Base-by-base conservation (phyloP, 1,140 invertebrate species). In the Drosophila santomea region DNA sequence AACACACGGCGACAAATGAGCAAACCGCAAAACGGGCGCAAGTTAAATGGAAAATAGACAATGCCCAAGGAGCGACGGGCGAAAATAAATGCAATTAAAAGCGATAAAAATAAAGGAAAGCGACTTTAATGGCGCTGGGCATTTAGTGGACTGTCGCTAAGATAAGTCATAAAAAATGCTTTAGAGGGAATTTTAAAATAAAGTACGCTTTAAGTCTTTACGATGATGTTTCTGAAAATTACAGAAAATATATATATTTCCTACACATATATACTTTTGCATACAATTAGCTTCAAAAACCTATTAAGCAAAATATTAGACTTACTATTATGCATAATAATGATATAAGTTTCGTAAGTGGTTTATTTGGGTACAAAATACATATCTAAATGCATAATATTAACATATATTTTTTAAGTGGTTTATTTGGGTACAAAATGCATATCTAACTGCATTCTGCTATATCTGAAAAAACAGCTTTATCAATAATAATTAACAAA, bases 31-130 rank as follows among this genome's bases (percentile, higher is more conserved):
- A 66, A 43, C 41, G 44, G 41, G 50, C 12, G 64, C 28, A 36
- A 43, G 23, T 5, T 23, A 56, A 35, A 39, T 58, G 10, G 20
- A 51, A 11, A 20, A 73, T 63, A 63, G 52, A 73, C 67, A 83
- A 75, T 72, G 36, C 20, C 69, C 38, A 66, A 57, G 67, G 23
- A 60, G 56, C 47, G 23, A 48, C 48, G 52, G 14, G 47, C 57
- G 45, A 74, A 77, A 78, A 84, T 72, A 90, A 78, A 79, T 50
- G 80, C 78, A 89, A 90, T 89, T 89, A 89, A 90, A 90, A 89
- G 71, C 85, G 85, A 90, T 89, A 89, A 90, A 88, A 85, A 67
- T 78, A 85, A 85, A 73, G 78, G 85, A 63, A 80, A 78, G 69
- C 75, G 67, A 69, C 66, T 85, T 90, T 89, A 90, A 89, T 81